Percentiles rank a stretch among this genome's conserved stretches.
Evolutionary conservation across 2,888 invertebrate species (phyloP).

Genomic region (Nowickia ferox): DNA sequence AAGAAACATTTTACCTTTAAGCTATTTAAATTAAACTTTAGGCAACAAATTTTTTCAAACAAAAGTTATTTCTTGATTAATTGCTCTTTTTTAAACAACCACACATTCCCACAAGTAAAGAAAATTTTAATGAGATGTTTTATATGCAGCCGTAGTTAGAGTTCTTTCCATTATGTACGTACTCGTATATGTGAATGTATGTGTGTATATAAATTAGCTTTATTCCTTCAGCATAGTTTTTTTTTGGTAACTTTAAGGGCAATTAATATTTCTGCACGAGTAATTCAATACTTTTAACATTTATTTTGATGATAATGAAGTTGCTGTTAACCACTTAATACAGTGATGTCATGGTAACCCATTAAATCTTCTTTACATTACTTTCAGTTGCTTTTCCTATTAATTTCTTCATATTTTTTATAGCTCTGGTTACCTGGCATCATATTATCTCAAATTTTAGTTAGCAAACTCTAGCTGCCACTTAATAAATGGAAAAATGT

Average conservation of each 20-base stretch:
- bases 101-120: conserved; percentile 9
- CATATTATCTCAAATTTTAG: conserved; percentile 34
- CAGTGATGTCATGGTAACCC: conserved; percentile 57
- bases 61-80: background rate
- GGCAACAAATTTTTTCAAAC: background rate
- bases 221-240: background rate
- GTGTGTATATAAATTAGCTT: conserved; percentile 8
- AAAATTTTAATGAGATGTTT: conserved; percentile 52
- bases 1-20: background rate
- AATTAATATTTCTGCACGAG: conserved; percentile 70
- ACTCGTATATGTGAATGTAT: background rate
- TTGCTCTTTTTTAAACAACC: background rate
- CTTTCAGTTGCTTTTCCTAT: conserved; percentile 26
- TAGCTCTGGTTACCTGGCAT: conserved; percentile 49
- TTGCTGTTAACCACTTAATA: conserved; percentile 41
- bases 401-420: conserved; percentile 30
- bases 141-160: conserved; percentile 29
- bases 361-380: conserved; percentile 18
- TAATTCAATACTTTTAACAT: conserved; percentile 63
- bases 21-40: background rate
- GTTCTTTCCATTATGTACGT: background rate
- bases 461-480: conserved; percentile 32
- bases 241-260: conserved; percentile 41
- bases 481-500: conserved; percentile 49
- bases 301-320: conserved; percentile 39